Conservation (phyloP, 2,113 vertebrate species). For the Varanus salvator region DNA sequence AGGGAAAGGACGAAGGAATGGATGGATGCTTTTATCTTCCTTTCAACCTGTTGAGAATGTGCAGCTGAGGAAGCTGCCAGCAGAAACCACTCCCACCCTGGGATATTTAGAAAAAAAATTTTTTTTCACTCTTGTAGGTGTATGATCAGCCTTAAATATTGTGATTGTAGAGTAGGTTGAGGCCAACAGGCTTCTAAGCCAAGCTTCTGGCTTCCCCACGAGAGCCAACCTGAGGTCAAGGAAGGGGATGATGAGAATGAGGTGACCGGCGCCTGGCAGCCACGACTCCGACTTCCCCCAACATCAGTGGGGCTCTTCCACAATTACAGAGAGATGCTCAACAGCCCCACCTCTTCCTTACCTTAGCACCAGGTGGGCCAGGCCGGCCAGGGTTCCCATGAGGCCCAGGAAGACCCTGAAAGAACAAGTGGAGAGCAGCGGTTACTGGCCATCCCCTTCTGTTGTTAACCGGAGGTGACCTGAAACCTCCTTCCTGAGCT, state of each 20-base stretch:
- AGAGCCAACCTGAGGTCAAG: not conserved
- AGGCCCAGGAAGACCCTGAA: conserved; percentile 90
- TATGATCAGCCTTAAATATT: not conserved
- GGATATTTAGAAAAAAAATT: conserved; percentile 3
- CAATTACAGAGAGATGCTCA: too few relatives aligned
- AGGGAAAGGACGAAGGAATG: conserved; percentile 37
- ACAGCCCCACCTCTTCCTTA: conserved; percentile 61
- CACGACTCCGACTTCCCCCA: not conserved
- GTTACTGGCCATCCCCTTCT: too few relatives aligned
- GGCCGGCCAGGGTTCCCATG: conserved; percentile 91
- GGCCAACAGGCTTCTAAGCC: not conserved
- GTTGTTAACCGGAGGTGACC: too few relatives aligned
- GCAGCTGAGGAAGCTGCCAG: not conserved
- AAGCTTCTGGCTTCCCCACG: not conserved
- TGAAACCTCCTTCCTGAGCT: too few relatives aligned
- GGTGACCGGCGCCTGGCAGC: not conserved
- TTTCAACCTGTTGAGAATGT: conserved; percentile 15
- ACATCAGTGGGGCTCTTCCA: too few relatives aligned
- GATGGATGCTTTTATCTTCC: conserved; percentile 2
- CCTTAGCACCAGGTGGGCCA: conserved; percentile 88
- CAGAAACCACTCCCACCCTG: not conserved
- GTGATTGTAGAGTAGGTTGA: not conserved
- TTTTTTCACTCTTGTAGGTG: not conserved
- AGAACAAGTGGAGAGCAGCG: conserved; percentile 39
- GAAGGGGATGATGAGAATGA: not conserved